Evolutionary conservation across 2,888 invertebrate genomes (phyloP).

Genomic region (Pasiphila rectangulata): DNA sequence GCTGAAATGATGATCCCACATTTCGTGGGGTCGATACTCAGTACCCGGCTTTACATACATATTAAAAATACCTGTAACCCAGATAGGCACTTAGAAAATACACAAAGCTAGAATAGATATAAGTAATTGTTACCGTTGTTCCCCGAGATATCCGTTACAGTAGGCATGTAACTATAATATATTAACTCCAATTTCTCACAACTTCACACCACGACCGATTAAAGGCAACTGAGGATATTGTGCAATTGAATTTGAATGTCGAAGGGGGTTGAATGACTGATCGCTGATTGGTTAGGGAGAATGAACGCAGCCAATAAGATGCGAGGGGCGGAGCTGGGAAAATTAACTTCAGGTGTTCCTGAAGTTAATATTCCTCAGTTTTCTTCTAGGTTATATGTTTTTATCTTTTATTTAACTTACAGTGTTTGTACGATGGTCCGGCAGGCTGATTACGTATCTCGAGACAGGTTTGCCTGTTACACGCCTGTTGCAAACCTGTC

Average conservation of each 20-base stretch:
- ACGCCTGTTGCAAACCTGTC: too few relatives aligned
- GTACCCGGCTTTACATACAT: too few relatives aligned
- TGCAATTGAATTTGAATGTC: conserved; percentile 53
- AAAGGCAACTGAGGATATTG: conserved; percentile 48
- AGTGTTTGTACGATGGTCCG: too few relatives aligned
- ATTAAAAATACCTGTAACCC: too few relatives aligned
- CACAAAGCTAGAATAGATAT: not conserved
- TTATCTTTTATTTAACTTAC: not conserved
- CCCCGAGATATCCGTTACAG: conserved; percentile 54
- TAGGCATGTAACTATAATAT: conserved; percentile 62
- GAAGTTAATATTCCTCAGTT: too few relatives aligned
- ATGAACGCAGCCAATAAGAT: conserved; percentile 47
- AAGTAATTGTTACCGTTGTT: conserved; percentile 36
- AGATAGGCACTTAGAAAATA: too few relatives aligned
- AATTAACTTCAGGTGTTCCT: conserved; percentile 18
- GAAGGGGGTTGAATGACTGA: conserved; percentile 47
- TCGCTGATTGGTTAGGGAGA: conserved; percentile 49
- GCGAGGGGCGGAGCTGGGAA: conserved; percentile 38
- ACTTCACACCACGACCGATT: conserved; percentile 31
- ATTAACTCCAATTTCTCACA: conserved; percentile 21
- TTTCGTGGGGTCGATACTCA: too few relatives aligned
- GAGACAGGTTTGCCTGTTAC: too few relatives aligned
- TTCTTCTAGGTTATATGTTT: not conserved
- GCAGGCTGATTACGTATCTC: too few relatives aligned
- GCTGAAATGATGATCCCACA: too few relatives aligned